Evolutionary conservation across 2,888 invertebrate genomes (phyloP).

Genomic region (Kryphioiulus occultus): DNA sequence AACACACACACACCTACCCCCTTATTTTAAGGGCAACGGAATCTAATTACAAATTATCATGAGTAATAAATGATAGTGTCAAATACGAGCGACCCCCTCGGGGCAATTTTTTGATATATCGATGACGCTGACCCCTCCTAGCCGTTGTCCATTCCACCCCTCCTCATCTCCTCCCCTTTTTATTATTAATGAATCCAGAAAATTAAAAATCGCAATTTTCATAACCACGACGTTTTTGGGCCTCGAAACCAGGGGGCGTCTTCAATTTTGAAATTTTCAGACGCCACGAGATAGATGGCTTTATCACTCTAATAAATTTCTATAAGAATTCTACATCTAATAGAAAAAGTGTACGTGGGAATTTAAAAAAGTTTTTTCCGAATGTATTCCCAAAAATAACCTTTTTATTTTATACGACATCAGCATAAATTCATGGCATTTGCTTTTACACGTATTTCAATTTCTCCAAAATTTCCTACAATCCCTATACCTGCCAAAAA

Average conservation of each 20-base stretch:
- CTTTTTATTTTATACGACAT: too few relatives aligned
- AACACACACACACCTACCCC: neutral
- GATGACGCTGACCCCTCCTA: neutral
- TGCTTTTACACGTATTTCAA: too few relatives aligned
- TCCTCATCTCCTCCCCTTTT: neutral
- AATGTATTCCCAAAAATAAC: too few relatives aligned
- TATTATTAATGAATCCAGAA: neutral
- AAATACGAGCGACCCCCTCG: neutral
- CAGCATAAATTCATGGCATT: too few relatives aligned
- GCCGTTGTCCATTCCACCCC: too few relatives aligned
- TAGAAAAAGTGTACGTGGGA: too few relatives aligned
- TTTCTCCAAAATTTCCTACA: too few relatives aligned
- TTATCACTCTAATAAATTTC: too few relatives aligned
- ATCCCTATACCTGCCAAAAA: too few relatives aligned
- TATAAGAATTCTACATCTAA: too few relatives aligned
- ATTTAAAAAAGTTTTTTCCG: too few relatives aligned
- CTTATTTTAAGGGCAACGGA: neutral
- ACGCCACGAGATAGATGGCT: too few relatives aligned
- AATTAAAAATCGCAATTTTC: neutral
- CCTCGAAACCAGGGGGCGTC: neutral
- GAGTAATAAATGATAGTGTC: neutral
- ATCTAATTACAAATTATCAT: neutral
- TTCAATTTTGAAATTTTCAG: neutral
- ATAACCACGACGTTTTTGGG: neutral
- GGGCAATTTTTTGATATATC: neutral